phyloP scores from a whole-genome alignment of 2,113 vertebrate genomes.

The Cariama cristata region DNA sequence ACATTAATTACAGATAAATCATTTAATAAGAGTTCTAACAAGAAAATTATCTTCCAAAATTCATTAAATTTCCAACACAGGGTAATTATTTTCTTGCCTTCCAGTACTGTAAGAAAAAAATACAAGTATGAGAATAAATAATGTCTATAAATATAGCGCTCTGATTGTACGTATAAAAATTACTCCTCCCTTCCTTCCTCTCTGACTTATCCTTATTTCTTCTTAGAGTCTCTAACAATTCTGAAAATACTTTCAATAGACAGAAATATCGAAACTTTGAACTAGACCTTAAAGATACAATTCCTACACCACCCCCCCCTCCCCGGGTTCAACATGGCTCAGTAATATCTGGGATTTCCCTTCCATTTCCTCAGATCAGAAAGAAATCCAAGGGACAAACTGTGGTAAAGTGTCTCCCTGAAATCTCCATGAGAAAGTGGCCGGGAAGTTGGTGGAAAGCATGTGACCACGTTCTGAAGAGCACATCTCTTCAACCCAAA shows the following conservation, averaged over 20 bases:
- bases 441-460: not conserved
- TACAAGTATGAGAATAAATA: conserved; percentile 65
- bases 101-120: conserved; percentile 48
- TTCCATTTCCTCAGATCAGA: not conserved
- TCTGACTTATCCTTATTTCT: conserved; percentile 1
- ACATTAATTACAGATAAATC: conserved; percentile 63
- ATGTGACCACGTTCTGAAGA: fast-evolving
- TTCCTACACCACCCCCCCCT: no score
- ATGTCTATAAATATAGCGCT: conserved; percentile 51
- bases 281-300: not conserved
- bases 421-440: not conserved
- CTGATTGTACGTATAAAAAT: conserved; percentile 39
- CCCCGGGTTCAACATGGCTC: fast-evolving
- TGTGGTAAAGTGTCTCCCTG: not conserved
- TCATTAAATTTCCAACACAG: conserved; percentile 30
- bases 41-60: conserved; percentile 52
- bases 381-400: not conserved
- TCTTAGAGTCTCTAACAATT: not conserved
- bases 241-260: not conserved
- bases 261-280: not conserved
- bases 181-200: not conserved
- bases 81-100: conserved; percentile 56
- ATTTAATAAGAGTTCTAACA: conserved; percentile 50
- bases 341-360: not conserved
- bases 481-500: not conserved